Conservation (phyloP, 2,113 vertebrate species). For the Oncorhynchus keta region DNA sequence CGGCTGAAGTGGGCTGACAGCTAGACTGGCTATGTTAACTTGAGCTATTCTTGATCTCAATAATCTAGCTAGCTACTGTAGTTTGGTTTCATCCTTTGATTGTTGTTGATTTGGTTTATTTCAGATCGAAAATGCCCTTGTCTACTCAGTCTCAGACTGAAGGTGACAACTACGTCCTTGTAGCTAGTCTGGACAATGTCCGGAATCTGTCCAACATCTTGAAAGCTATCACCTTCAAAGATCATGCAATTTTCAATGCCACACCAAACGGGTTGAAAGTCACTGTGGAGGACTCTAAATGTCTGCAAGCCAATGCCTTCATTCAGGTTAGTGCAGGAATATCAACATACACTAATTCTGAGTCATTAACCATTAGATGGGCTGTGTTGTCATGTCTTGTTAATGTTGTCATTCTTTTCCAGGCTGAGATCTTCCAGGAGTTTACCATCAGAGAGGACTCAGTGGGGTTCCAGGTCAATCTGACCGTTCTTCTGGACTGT, state of each 20-base stretch:
- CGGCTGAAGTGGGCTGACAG: neutral
- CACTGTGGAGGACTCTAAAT: slow-evolving; percentile 94
- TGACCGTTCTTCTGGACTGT: slow-evolving; percentile 92
- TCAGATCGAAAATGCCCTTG: slow-evolving; percentile 75
- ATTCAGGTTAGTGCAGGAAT: slow-evolving; percentile 80
- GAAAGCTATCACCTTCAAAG: slow-evolving; percentile 90
- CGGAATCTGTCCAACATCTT: slow-evolving; percentile 90
- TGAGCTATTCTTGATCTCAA: neutral
- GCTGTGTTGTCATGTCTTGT: neutral
- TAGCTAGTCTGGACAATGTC: slow-evolving; percentile 88
- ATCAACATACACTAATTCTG: neutral
- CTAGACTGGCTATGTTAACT: neutral
- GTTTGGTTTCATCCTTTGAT: neutral
- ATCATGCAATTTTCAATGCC: slow-evolving; percentile 86
- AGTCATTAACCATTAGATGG: neutral
- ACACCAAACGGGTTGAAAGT: slow-evolving; percentile 88
- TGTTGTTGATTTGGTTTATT: neutral
- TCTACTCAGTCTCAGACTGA: slow-evolving; percentile 69
- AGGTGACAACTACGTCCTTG: slow-evolving; percentile 71
- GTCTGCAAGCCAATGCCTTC: slow-evolving; percentile 94
- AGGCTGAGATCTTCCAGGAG: slow-evolving; percentile 94
- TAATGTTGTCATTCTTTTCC: slow-evolving; percentile 27
- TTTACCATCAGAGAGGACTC: slow-evolving; percentile 86
- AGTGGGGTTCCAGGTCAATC: slow-evolving; percentile 87
- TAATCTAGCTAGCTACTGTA: neutral